Conservation (phyloP, 1,140 invertebrate genomes). For the Amyelois transitella region DNA sequence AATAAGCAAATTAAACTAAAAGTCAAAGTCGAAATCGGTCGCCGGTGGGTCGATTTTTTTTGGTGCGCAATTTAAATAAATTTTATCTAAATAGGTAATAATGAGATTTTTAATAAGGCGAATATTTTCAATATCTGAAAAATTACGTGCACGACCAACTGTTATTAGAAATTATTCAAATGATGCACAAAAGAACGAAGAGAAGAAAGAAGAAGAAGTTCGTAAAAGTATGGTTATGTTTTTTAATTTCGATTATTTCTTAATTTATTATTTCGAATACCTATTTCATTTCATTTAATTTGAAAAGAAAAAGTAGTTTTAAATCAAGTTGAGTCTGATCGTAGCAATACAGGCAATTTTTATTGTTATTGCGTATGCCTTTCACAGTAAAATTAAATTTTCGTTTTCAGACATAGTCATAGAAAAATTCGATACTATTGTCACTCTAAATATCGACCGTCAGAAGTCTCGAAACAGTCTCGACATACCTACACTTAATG, state of each 20-base stretch:
- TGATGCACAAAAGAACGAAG: constrained; percentile 32
- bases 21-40: too few species aligned
- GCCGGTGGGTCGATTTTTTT: too few species aligned
- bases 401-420: constrained; percentile 70
- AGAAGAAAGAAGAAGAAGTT: constrained; percentile 28
- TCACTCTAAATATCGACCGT: constrained; percentile 89
- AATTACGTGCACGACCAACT: constrained; percentile 23
- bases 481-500: constrained; percentile 78
- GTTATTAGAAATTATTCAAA: constrained; percentile 30
- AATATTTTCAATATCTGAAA: constrained; percentile 21
- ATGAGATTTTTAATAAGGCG: constrained; percentile 42
- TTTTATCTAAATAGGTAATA: constrained; percentile 5
- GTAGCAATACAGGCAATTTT: too few species aligned
- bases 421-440: constrained; percentile 78
- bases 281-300: too few species aligned
- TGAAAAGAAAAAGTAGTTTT: too few species aligned
- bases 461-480: constrained; percentile 88
- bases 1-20: too few species aligned
- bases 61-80: too few species aligned
- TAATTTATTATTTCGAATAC: neutral
- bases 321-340: too few species aligned
- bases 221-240: constrained; percentile 48
- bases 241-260: neutral
- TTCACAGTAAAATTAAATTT: neutral
- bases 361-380: too few species aligned